Base-by-base conservation (phyloP, 2,888 invertebrate genomes). In the Stenoptilia bipunctidactyla region DNA sequence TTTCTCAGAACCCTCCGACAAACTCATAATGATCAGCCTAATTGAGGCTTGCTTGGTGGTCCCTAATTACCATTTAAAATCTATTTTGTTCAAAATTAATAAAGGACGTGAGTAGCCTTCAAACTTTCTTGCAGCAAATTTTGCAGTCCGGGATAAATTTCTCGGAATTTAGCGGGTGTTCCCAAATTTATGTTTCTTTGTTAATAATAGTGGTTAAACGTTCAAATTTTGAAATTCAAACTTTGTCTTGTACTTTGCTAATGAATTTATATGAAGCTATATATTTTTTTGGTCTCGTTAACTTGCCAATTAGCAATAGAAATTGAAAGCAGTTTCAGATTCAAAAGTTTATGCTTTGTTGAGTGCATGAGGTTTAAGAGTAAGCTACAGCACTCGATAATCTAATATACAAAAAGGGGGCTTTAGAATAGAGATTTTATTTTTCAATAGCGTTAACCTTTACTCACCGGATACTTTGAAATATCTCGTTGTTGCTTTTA, bases 51-150 rank as follows among this genome's bases (percentile, higher is more conserved):
- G 30, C 30, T n/a, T 30, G 30, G 30, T 9, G 30, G 4, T 30
- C 8, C 20, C 30, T 8, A 30, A 30, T 30, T n/a, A 30, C 30
- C 52, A 59, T 66, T 71, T 71, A 62, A 63, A 69, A 66, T 65
- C 51, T 61, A 62, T 67, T 64, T 60, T 55, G 58, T 53, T 49
- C 53, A 52, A 66, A 70, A 66, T 69, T 68, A 67, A 67, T 72
- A 62, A 69, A 50, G 51, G 55, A 66, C 70, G 66, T 67, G 68
- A 45, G 45, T 36, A 12, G 49, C 38, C 41, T 51, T n/a, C 39
- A 30, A 45, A 48, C 44, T 42, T 39, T 27, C 40, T 30, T 40
- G 27, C 13, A 36, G 25, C 52, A 53, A 20, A 20, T 20, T 20
- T 47, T 37, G 55, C 47, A 47, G 57, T 44, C 45, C 48, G 48